Evolutionary conservation across 2,797 vertebrate genomes (phyloP).

Genomic region (Lutjanus argentimaculatus): DNA sequence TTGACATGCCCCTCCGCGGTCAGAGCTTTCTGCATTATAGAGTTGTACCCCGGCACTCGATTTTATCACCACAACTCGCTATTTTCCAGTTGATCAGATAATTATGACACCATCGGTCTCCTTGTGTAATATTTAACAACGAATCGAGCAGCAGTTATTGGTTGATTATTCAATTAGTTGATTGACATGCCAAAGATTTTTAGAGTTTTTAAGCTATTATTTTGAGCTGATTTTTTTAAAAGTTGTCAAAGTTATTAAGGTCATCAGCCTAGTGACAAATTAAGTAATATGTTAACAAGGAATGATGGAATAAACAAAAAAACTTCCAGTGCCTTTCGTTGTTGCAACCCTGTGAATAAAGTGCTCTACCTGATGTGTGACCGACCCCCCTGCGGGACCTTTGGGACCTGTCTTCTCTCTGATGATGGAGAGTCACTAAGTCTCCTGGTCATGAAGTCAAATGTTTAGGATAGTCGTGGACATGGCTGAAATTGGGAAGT

Average conservation of each 20-base stretch:
- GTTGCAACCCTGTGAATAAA: conserved; percentile 30
- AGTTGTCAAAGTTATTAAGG: background rate
- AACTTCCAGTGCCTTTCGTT: background rate
- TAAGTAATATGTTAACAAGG: background rate
- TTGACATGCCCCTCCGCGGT: conserved; percentile 47
- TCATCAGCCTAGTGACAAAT: background rate
- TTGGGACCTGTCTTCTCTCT: conserved; percentile 50
- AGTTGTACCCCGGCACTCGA: conserved; percentile 24
- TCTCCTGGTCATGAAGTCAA: conserved; percentile 22
- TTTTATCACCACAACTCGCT: background rate
- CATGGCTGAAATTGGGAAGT: conserved; percentile 26
- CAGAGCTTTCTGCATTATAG: conserved; percentile 16
- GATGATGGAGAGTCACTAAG: conserved; percentile 55
- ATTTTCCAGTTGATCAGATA: background rate
- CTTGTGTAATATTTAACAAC: background rate
- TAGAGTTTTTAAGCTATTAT: background rate
- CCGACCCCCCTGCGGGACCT: conserved; percentile 11
- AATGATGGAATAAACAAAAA: background rate
- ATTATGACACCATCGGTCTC: background rate
- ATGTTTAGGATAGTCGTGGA: conserved; percentile 46
- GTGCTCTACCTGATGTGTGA: background rate
- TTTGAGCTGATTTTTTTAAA: background rate
- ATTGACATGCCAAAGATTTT: background rate
- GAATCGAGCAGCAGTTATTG: background rate
- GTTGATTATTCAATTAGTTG: background rate